Evolutionary conservation across 2,888 invertebrate species (phyloP).

Genomic region (Tanytarsus gracilentus): DNA sequence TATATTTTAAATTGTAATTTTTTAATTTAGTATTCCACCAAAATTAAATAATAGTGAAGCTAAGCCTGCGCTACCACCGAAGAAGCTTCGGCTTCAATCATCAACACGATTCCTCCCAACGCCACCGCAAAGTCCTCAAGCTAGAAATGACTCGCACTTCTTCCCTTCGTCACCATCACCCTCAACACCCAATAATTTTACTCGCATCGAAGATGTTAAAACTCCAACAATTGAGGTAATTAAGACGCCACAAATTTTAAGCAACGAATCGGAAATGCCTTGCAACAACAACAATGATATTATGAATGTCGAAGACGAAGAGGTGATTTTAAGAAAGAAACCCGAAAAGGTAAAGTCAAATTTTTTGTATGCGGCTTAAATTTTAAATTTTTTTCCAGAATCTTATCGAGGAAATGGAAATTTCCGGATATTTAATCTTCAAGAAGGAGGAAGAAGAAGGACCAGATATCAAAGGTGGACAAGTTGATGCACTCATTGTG

Average conservation of each 20-base stretch:
- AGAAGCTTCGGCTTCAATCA: slow-evolving; percentile 47
- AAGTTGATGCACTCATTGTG: slow-evolving; percentile 88
- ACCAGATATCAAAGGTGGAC: slow-evolving; percentile 81
- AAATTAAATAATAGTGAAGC: slow-evolving; percentile 36
- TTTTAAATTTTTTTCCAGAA: slow-evolving; percentile 34
- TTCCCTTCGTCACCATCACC: no score
- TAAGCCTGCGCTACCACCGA: slow-evolving; percentile 55
- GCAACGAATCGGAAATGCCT: slow-evolving; percentile 38
- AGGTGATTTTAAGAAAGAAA: not conserved
- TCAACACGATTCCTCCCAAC: slow-evolving; percentile 45
- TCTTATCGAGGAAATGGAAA: slow-evolving; percentile 71
- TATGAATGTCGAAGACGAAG: slow-evolving; percentile 33
- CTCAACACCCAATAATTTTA: no score
- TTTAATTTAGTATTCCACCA: slow-evolving; percentile 35
- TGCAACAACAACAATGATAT: slow-evolving; percentile 44
- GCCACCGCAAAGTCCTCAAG: slow-evolving; percentile 43
- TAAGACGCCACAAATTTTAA: slow-evolving; percentile 30
- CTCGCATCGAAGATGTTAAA: no score
- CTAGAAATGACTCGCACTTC: slow-evolving; percentile 29
- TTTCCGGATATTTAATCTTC: slow-evolving; percentile 65
- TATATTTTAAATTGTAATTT: slow-evolving; percentile 42
- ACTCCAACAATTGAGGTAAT: slow-evolving; percentile 27
- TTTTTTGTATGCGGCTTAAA: not conserved
- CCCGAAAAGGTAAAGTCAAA: not conserved
- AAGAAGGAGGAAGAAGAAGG: slow-evolving; percentile 78